A percentile compares a stretch with the other conserved stretches of the same genome.
Conservation (phyloP, 1,140 invertebrate genomes). For the Heliconius himera region DNA sequence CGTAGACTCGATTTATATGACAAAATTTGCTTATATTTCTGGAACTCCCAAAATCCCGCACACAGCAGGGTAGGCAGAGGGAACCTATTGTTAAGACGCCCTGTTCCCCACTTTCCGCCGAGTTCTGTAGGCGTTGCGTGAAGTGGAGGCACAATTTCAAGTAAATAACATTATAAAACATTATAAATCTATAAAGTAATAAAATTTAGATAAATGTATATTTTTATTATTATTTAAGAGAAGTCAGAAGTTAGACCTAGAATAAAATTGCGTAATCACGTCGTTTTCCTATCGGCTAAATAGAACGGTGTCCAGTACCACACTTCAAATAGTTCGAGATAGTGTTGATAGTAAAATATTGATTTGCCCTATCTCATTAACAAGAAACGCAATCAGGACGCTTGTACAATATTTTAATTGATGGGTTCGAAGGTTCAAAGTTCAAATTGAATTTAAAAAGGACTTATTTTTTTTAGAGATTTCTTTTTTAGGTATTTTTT, state of each 20-base stretch:
- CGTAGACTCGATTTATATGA: too few relatives aligned
- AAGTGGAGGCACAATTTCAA: too few relatives aligned
- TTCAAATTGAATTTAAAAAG: background rate
- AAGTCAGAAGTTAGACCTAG: background rate
- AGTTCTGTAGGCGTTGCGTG: too few relatives aligned
- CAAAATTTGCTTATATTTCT: background rate
- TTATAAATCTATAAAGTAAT: too few relatives aligned
- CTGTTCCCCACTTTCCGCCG: background rate
- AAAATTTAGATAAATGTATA: too few relatives aligned
- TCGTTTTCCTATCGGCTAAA: constrained; percentile 30
- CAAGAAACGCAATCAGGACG: constrained; percentile 42
- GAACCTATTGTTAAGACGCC: background rate
- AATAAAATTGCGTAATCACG: constrained; percentile 23
- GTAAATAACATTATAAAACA: too few relatives aligned
- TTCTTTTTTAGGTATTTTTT: background rate
- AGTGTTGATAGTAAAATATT: constrained; percentile 47
- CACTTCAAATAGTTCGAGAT: constrained; percentile 45
- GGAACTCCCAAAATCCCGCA: too few relatives aligned
- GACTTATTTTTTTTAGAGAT: too few relatives aligned
- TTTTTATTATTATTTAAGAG: background rate
- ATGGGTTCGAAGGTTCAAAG: constrained; percentile 11
- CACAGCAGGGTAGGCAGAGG: background rate
- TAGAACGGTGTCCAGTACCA: constrained; percentile 45
- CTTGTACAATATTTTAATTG: constrained; percentile 19
- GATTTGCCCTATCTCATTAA: constrained; percentile 49